These are phyloP conservation scores for Parazoanthus swiftii DNA, from an alignment of 92 coral and sea anemone species.

Conservation along the genomic window DNA sequence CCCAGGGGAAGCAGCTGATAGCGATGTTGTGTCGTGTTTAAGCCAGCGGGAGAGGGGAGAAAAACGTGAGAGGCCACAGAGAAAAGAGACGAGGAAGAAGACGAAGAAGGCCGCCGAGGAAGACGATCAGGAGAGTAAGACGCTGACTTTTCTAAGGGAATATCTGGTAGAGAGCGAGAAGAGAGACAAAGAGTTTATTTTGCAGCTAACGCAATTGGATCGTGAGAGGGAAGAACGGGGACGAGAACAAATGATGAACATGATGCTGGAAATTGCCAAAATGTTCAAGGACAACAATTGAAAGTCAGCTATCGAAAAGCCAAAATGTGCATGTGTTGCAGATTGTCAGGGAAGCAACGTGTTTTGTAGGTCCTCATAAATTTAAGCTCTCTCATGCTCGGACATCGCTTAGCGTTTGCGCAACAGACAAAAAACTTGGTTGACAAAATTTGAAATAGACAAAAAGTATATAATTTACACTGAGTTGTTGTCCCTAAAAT, in stretches of 20 bases:
- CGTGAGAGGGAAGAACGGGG: conserved; percentile 60
- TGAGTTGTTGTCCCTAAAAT: no score
- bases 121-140: conserved; percentile 46
- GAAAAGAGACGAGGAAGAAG: conserved; percentile 50
- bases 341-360: not conserved
- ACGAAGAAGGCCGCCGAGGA: conserved; percentile 44
- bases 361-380: no score
- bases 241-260: conserved; percentile 51
- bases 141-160: conserved; percentile 43
- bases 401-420: no score
- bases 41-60: conserved; percentile 9
- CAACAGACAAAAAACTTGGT: no score
- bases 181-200: conserved; percentile 54
- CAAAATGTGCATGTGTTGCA: not conserved
- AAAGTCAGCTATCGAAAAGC: not conserved
- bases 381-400: no score
- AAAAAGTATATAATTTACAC: no score
- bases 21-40: not conserved
- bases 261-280: conserved; percentile 60
- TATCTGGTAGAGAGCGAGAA: conserved; percentile 61
- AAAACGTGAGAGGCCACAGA: conserved; percentile 36
- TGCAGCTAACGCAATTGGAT: conserved; percentile 52
- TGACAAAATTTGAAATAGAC: no score
- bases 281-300: conserved; percentile 37
- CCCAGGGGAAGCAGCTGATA: not conserved